Evolutionary conservation across 2,797 vertebrate species (phyloP), one percentile per base, ranked within the genome.

Genomic region (Gymnothorax javanicus): DNA sequence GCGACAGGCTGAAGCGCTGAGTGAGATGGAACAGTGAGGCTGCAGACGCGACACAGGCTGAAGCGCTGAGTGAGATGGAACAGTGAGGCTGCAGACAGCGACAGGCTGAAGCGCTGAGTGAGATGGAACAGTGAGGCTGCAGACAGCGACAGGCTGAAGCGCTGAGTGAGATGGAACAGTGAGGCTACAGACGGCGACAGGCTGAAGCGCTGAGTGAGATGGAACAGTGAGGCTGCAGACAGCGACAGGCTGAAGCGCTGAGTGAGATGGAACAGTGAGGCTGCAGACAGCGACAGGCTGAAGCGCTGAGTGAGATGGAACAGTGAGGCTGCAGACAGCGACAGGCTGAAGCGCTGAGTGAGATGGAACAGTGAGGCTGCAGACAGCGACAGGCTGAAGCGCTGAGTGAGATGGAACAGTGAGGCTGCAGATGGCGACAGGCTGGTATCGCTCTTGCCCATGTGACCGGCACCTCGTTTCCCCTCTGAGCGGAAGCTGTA

Each of bases 131-230:
- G 71, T n/a, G 50, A 9, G 57, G 69, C 59, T 12, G 89, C 62
- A n/a, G n/a, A n/a, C n/a, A n/a, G n/a, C n/a, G n/a, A n/a, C n/a
- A 43, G 64, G 23, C 69, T 54, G 25, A 57, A 71, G 71, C n/a
- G 84, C 71, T 84, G 71, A 89, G 85, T 86, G 88, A 83, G 59
- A 85, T 2, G 62, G 77, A 23, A 23, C 84, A 85, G 71, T n/a
- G 50, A 9, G 57, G 69, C 59, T 12, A 88, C 62, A n/a, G n/a
- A n/a, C n/a, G n/a, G n/a, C n/a, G n/a, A n/a, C n/a, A 43, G 64
- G 23, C 69, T 54, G 25, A 57, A 71, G 71, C n/a, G 84, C 71
- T 84, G 71, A 89, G 85, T 86, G 88, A 83, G 59, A 85, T 2
- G 62, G 77, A 23, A 23, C 84, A 85, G 71, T n/a, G 50, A 9